These are phyloP conservation scores for Callyntrura guangdongensis DNA, from an alignment of 2,888 invertebrate genomes.

Conservation along the genomic window DNA sequence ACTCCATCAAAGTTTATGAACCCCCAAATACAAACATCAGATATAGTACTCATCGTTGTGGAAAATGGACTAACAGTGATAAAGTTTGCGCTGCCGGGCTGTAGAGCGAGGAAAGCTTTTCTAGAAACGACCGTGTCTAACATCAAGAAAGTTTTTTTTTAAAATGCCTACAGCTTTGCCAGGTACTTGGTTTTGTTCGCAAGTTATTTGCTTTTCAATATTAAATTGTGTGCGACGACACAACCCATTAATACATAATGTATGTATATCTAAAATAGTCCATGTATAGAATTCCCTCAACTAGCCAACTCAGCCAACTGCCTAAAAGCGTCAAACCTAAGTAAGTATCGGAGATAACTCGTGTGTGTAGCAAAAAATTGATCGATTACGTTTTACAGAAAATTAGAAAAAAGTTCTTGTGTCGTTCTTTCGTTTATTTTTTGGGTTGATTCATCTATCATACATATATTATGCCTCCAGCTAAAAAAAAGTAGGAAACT, in stretches of 20 bases:
- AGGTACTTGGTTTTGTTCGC: constrained; percentile 36
- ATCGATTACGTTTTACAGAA: constrained; percentile 73
- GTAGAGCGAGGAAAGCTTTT: constrained; percentile 21
- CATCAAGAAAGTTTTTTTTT: constrained; percentile 49
- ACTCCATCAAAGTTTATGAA: background rate
- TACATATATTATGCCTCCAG: constrained; percentile 51
- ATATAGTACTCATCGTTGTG: constrained; percentile 43
- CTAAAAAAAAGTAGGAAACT: background rate
- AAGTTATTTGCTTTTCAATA: background rate
- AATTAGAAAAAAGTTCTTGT: constrained; percentile 63
- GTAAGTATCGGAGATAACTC: constrained; percentile 9
- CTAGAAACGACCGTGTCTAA: constrained; percentile 21
- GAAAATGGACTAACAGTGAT: constrained; percentile 40
- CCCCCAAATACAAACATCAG: background rate
- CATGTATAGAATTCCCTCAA: background rate
- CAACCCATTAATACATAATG: constrained; percentile 16
- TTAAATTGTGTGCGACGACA: constrained; percentile 31
- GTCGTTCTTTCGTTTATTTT: constrained; percentile 64
- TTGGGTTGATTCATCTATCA: constrained; percentile 47
- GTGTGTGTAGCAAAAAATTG: constrained; percentile 55
- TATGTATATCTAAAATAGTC: constrained; percentile 1
- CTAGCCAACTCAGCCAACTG: constrained; percentile 24
- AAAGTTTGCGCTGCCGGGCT: constrained; percentile 32
- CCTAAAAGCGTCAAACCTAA: constrained; percentile 22
- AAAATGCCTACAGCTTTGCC: background rate